phyloP scores from a whole-genome alignment of 2,113 vertebrate genomes.

The Gavia stellata region DNA sequence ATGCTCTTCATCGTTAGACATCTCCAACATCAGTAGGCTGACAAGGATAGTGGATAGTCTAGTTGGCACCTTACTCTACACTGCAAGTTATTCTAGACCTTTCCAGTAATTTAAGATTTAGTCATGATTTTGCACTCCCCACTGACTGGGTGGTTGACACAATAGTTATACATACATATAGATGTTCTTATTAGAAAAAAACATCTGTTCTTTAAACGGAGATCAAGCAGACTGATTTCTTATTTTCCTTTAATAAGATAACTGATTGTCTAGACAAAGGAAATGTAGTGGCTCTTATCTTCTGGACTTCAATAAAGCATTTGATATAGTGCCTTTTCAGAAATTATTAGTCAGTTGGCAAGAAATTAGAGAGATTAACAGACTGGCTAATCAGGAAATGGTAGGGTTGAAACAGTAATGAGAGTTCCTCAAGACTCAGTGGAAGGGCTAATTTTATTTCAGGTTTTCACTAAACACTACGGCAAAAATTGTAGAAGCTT shows the following conservation, averaged over 20 bases:
- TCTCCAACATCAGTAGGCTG: background rate
- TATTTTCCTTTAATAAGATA: background rate
- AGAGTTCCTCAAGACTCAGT: background rate
- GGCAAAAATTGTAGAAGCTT: background rate
- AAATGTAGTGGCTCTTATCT: background rate
- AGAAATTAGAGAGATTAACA: constrained; percentile 4
- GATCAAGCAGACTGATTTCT: background rate
- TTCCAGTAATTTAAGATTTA: background rate
- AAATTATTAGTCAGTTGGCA: background rate
- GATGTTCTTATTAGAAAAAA: background rate
- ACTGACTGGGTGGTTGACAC: background rate
- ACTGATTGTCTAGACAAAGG: background rate
- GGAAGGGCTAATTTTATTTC: background rate
- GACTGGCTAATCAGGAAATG: constrained; percentile 2
- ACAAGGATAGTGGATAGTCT: background rate
- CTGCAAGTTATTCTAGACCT: background rate
- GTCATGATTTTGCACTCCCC: background rate
- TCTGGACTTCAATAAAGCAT: background rate
- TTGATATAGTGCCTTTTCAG: background rate
- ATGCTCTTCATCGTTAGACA: background rate
- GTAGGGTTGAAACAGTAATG: background rate
- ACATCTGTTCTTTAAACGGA: background rate
- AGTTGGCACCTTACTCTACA: background rate
- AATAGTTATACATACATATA: background rate
- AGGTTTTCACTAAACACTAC: background rate